Evolutionary conservation across 2,113 vertebrate genomes (phyloP).

Genomic region (Sphyrna mokarran): DNA sequence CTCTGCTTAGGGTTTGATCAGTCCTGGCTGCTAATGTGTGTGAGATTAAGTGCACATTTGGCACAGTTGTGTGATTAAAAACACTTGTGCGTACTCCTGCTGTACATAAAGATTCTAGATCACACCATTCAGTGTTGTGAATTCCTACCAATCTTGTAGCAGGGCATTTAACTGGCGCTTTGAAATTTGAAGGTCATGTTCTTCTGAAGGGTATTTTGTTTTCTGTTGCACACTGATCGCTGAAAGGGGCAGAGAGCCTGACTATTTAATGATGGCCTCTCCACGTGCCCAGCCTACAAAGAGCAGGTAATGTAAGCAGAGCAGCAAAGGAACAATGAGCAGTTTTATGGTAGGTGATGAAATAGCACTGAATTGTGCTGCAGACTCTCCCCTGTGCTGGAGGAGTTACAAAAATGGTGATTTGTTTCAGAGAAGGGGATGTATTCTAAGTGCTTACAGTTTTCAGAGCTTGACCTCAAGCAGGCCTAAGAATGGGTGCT

Average conservation of each 20-base stretch:
- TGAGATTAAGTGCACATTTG: no score
- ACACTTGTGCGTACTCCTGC: no score
- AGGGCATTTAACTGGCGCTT: no score
- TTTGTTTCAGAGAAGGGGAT: not conserved
- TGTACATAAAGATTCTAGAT: no score
- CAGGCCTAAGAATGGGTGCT: no score
- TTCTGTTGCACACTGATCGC: not conserved
- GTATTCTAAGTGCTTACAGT: not conserved
- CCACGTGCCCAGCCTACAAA: not conserved
- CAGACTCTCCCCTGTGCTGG: not conserved
- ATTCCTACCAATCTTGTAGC: no score
- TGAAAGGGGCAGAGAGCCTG: not conserved
- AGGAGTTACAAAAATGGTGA: not conserved
- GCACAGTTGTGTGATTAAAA: no score
- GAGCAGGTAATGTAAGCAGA: not conserved
- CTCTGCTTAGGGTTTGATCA: not conserved
- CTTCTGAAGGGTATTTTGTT: no score
- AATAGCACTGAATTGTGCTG: not conserved
- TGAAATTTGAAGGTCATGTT: no score
- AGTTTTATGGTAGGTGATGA: not conserved
- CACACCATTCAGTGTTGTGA: no score
- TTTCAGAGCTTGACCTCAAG: not conserved
- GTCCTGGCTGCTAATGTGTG: not conserved
- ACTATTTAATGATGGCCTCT: not conserved
- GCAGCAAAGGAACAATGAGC: not conserved